phyloP scores from a whole-genome alignment of 2,888 invertebrate genomes.

The Pristionchus entomophagus region DNA sequence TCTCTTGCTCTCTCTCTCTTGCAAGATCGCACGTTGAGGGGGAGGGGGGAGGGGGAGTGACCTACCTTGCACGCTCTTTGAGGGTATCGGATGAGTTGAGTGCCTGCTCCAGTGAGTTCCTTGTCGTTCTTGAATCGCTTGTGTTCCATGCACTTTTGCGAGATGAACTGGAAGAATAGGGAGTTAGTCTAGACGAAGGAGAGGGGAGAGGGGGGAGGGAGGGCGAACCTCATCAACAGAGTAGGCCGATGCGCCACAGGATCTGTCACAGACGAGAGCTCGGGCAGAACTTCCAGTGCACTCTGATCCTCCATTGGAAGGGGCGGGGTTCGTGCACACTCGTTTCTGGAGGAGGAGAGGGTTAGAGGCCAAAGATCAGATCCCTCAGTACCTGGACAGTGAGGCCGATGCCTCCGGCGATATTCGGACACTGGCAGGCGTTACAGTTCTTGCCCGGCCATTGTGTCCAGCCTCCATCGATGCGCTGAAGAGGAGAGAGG shows the following conservation, averaged over 20 bases:
- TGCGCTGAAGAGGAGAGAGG: slow-evolving; percentile 53
- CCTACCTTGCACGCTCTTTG: slow-evolving; percentile 75
- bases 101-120: slow-evolving; percentile 74
- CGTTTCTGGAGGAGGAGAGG: neutral
- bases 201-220: neutral
- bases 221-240: slow-evolving; percentile 69
- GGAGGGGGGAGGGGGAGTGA: neutral
- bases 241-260: slow-evolving; percentile 59
- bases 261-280: slow-evolving; percentile 69
- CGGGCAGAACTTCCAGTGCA: slow-evolving; percentile 68
- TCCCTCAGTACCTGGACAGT: slow-evolving; percentile 46
- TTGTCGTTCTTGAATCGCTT: slow-evolving; percentile 69
- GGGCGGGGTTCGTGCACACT: slow-evolving; percentile 73
- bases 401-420: slow-evolving; percentile 65
- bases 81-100: slow-evolving; percentile 72
- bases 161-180: slow-evolving; percentile 65
- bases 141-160: slow-evolving; percentile 71
- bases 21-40: neutral
- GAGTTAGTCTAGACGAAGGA: neutral
- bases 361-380: neutral
- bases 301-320: slow-evolving; percentile 73
- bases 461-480: slow-evolving; percentile 74
- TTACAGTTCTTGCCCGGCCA: slow-evolving; percentile 70
- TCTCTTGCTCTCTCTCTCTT: slow-evolving; percentile 2
- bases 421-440: slow-evolving; percentile 69